Base-by-base conservation (phyloP, 1,140 invertebrate genomes). In the Homarus americanus region DNA sequence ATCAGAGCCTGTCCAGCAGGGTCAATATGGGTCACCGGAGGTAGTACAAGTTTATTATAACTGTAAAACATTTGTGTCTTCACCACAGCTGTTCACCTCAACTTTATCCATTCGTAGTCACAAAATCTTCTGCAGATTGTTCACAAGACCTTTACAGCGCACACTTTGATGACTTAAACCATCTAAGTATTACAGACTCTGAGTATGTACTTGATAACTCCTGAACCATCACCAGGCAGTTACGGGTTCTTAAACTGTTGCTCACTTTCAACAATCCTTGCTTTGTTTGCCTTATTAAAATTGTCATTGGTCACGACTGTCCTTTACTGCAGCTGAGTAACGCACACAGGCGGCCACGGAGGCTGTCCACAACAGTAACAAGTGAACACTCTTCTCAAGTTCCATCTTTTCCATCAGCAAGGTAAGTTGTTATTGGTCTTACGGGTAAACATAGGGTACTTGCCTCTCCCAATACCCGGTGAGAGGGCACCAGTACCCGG, bases 1-100 rank as follows among this genome's bases (percentile, higher is more conserved):
- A 28, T 69, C 58, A 63, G 7, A 69, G 32, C 63, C 63, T 69
- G 63, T 9, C 63, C 63, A 69, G 63, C 63, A 69, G 63, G 63
- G n/a, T 69, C 63, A 69, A 69, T 28, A 69, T 28, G 32, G 63
- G n/a, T 69, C 63, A 69, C n/a, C 63, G 63, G 63, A 69, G 63
- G 63, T 69, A 69, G 63, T 28, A 32, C 63, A 69, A 12, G 2
- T 32, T 69, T 32, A 69, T 28, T 69, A 32, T 12, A 32, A 69
- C 63, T 69, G 17, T 9, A 1, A 69, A 69, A 69, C 63, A 69
- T 12, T 69, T 28, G 63, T 12, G 63, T 32, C 28, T 12, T 69
- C n/a, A 63, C 44, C 44, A 49, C 5, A 5, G 44, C 44, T 49
- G 5, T 49, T 49, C 5, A 32, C 12, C n/a, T 9, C 63, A 69